Evolutionary conservation across 2,113 vertebrate genomes (phyloP).

Genomic region (Entomyzon cyanotis): DNA sequence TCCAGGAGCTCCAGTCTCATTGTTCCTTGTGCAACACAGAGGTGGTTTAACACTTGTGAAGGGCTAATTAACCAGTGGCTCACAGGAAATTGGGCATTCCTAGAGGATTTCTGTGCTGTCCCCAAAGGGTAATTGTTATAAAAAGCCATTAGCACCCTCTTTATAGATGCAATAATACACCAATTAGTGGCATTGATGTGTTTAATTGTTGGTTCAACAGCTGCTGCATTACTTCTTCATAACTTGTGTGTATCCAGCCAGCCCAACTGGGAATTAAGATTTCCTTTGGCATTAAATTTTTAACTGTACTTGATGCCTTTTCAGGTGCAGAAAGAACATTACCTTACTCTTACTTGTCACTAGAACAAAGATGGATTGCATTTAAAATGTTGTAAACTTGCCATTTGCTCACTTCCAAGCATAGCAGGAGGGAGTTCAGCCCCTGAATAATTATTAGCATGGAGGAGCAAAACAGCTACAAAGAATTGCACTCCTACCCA

Average conservation of each 20-base stretch:
- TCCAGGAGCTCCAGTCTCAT: neutral
- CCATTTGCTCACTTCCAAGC: neutral
- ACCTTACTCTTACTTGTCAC: neutral
- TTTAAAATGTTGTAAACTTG: neutral
- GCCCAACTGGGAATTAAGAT: neutral
- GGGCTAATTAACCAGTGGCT: constrained; percentile 14
- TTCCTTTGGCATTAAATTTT: neutral
- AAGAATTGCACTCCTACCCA: neutral
- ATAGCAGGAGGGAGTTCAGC: neutral
- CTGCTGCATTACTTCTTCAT: neutral
- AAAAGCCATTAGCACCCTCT: constrained; percentile 43
- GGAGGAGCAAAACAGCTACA: neutral
- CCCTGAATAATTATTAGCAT: neutral
- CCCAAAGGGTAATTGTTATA: constrained; percentile 7
- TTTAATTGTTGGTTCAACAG: neutral
- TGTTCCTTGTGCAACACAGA: neutral
- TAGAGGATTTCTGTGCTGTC: constrained; percentile 10
- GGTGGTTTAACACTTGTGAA: neutral
- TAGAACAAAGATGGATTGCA: neutral
- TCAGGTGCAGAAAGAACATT: neutral
- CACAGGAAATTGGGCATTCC: constrained; percentile 56
- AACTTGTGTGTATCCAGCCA: neutral
- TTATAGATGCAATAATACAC: constrained; percentile 21
- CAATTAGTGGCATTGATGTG: constrained; percentile 21
- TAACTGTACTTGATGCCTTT: neutral